Percentiles rank a stretch among this genome's conserved stretches.
phyloP scores from a whole-genome alignment of 2,797 vertebrate genomes.

The Mallotus villosus region DNA sequence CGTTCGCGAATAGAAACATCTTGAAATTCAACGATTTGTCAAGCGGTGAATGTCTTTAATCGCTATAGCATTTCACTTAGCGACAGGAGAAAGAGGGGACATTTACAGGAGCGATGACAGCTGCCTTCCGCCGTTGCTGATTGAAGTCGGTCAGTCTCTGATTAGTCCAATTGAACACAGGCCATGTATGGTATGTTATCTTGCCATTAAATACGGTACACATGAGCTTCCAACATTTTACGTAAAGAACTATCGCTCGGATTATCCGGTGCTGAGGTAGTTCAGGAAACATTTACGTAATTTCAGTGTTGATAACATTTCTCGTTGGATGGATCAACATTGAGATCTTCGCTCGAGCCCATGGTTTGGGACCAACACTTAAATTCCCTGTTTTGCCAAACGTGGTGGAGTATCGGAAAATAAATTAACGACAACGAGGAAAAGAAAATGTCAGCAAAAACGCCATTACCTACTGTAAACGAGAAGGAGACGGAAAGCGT shows the following conservation, averaged over 20 bases:
- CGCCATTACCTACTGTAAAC: conserved; percentile 91
- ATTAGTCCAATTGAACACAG: conserved; percentile 20
- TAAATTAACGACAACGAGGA: conserved; percentile 2
- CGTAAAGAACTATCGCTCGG: not conserved
- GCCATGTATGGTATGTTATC: conserved; percentile 23
- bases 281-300: not conserved
- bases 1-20: conserved; percentile 20
- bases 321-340: conserved; percentile 49
- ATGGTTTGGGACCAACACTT: conserved; percentile 17
- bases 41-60: conserved; percentile 9
- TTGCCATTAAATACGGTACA: conserved; percentile 26
- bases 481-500: conserved; percentile 93
- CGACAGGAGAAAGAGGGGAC: conserved; percentile 23
- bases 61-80: conserved; percentile 40
- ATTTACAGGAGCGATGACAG: conserved; percentile 49
- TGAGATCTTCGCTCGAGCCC: conserved; percentile 45
- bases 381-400: conserved; percentile 24
- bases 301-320: conserved; percentile 7
- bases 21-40: conserved; percentile 14
- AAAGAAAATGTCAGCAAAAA: conserved; percentile 91
- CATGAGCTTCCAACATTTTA: not conserved
- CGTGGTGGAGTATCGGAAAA: conserved; percentile 37
- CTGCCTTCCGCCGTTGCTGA: conserved; percentile 51
- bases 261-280: not conserved
- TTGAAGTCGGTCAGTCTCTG: conserved; percentile 45